Evolutionary conservation across 2,888 invertebrate species (phyloP).

Genomic region (Melipona bicolor): DNA sequence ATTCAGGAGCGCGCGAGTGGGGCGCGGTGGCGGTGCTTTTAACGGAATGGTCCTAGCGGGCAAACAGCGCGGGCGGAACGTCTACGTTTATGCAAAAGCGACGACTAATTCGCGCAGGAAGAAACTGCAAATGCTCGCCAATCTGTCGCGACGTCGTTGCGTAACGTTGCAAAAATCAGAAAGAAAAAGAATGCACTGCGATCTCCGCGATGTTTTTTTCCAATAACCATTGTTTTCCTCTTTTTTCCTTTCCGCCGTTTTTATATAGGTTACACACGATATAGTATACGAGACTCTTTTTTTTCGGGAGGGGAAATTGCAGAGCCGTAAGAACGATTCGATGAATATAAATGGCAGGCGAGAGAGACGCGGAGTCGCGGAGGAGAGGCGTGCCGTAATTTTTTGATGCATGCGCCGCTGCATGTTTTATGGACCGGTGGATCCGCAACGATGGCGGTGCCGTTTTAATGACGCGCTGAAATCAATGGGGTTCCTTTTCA

Average conservation of each 20-base stretch:
- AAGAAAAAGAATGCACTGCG: too few relatives aligned
- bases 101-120: constrained; percentile 37
- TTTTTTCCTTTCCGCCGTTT: background rate
- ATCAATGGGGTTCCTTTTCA: background rate
- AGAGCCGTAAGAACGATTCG: background rate
- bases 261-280: background rate
- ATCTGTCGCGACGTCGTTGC: constrained; percentile 32
- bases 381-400: background rate
- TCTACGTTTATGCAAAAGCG: constrained; percentile 47
- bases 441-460: background rate
- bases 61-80: constrained; percentile 52
- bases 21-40: constrained; percentile 73
- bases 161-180: constrained; percentile 8
- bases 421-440: background rate
- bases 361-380: background rate
- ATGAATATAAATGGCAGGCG: constrained; percentile 1
- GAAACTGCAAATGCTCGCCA: constrained; percentile 25
- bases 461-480: background rate
- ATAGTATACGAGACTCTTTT: background rate
- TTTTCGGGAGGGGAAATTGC: background rate
- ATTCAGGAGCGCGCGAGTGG: constrained; percentile 41
- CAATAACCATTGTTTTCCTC: background rate
- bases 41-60: constrained; percentile 75
- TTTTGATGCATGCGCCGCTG: background rate
- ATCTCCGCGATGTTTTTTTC: background rate